phyloP scores from a whole-genome alignment of 2,113 vertebrate genomes.

The Thomomys bottae region DNA sequence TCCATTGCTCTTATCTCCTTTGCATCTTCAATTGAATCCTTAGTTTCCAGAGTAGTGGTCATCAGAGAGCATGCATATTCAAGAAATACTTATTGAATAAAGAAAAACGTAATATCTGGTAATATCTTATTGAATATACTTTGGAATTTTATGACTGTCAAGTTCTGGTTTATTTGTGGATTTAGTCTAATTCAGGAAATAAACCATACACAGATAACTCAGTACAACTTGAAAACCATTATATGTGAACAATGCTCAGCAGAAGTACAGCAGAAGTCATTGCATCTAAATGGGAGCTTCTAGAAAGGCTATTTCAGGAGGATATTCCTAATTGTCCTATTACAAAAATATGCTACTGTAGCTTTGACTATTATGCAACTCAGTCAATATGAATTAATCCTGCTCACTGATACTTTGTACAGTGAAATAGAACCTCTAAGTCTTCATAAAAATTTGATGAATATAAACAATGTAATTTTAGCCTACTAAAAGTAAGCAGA shows the following conservation, averaged over 20 bases:
- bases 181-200: not conserved
- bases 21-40: not conserved
- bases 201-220: not conserved
- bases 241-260: not conserved
- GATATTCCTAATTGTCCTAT: not conserved
- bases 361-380: not conserved
- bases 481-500: constrained; percentile 1
- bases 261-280: not conserved
- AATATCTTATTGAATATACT: not conserved
- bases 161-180: not conserved
- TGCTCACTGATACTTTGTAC: not conserved
- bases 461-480: not conserved
- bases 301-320: not conserved
- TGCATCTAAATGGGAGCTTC: not conserved
- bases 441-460: not conserved
- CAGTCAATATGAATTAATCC: not conserved
- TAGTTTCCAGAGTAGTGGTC: not conserved
- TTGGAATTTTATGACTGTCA: not conserved
- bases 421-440: not conserved
- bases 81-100: no score
- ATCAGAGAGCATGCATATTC: not conserved
- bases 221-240: not conserved
- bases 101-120: not conserved
- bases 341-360: not conserved
- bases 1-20: not conserved